phyloP scores from a whole-genome alignment of 1,140 invertebrate genomes.

The Elysia chlorotica region DNA sequence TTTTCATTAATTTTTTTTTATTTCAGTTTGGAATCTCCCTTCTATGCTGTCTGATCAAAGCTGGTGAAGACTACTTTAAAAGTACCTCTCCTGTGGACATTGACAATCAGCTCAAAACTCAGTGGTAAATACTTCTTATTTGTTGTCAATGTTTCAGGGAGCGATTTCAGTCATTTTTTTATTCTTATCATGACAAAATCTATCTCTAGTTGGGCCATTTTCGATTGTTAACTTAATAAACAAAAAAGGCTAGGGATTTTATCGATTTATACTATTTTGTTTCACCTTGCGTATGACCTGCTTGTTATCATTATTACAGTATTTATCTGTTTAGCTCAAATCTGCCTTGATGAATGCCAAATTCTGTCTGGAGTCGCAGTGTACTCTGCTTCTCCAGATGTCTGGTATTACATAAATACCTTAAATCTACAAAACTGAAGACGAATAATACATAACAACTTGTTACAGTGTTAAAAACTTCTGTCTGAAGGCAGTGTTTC shows the following conservation, averaged over 20 bases:
- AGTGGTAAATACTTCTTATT: conserved; percentile 39
- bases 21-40: conserved; percentile 54
- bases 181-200: too few relatives aligned
- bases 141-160: not conserved
- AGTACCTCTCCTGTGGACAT: conserved; percentile 51
- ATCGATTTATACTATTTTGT: not conserved
- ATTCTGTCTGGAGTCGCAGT: too few relatives aligned
- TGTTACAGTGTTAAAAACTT: too few relatives aligned
- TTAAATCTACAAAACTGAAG: too few relatives aligned
- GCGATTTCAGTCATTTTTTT: not conserved
- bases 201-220: too few relatives aligned
- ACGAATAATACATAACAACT: too few relatives aligned
- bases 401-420: too few relatives aligned
- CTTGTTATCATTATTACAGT: not conserved
- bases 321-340: not conserved
- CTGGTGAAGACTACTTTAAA: conserved; percentile 45
- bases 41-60: conserved; percentile 44
- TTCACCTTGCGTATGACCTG: too few relatives aligned
- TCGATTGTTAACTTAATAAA: not conserved
- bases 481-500: too few relatives aligned
- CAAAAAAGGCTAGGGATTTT: not conserved
- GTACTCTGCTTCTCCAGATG: too few relatives aligned
- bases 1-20: too few relatives aligned
- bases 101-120: conserved; percentile 51
- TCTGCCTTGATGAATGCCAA: too few relatives aligned